These are phyloP conservation scores for Chelmon rostratus DNA, from an alignment of 2,797 vertebrate genomes.

Conservation along the genomic window DNA sequence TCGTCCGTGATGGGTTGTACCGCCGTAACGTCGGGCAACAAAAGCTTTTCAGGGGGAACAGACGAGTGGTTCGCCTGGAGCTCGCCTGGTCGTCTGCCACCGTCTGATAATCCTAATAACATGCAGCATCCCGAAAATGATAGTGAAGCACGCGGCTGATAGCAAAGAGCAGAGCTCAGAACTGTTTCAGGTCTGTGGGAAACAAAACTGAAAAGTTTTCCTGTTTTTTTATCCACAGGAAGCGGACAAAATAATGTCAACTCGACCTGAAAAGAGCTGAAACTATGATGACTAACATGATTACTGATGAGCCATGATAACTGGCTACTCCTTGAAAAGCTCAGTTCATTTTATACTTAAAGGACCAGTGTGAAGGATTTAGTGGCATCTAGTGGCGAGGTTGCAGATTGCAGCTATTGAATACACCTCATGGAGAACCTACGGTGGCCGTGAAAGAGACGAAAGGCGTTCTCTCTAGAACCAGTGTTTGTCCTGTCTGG, in stretches of 20 bases:
- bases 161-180: neutral
- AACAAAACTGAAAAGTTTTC: neutral
- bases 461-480: too few species aligned
- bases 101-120: constrained; percentile 43
- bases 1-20: neutral
- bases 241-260: neutral
- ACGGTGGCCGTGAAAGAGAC: too few species aligned
- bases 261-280: neutral
- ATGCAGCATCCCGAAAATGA: constrained; percentile 31
- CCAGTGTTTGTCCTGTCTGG: too few species aligned
- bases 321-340: too few species aligned
- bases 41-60: constrained; percentile 10
- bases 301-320: neutral
- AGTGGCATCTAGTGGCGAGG: too few species aligned
- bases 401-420: too few species aligned
- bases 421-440: too few species aligned
- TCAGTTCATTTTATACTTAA: too few species aligned
- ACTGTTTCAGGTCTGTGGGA: constrained; percentile 2
- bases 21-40: constrained; percentile 28
- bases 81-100: neutral
- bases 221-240: neutral
- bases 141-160: neutral
- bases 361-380: too few species aligned
- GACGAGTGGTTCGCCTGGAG: constrained; percentile 5
- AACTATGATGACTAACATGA: neutral